Evolutionary conservation across 2,888 invertebrate genomes (phyloP), one percentile per base, ranked within the genome.

Genomic region (Catotricha subobsoleta): DNA sequence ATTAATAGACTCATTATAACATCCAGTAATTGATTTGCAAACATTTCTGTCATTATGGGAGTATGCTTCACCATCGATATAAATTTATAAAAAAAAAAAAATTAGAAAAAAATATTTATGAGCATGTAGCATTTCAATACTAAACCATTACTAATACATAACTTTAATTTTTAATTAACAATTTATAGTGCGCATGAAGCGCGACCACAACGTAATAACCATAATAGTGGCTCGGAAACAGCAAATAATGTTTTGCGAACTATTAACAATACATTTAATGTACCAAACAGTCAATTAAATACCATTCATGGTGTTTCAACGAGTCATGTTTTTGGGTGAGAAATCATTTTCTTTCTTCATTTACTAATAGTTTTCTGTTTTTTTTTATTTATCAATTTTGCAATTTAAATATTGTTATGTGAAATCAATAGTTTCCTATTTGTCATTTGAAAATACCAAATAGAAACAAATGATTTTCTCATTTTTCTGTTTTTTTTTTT

Each of bases 231-330:
- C 31, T 12, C 40, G 40, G 13, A 29, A 16, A 15, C 29, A 16
- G 18, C 41, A 45, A 60, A 34, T 21, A 34, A 62, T 53, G 60
- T 62, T 44, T 52, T 63, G 49, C 55, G 62, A 48, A 62, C 62
- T 44, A 61, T 62, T 53, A 61, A 61, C 50, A 62, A 62, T 49
- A 59, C 57, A 45, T 53, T 61, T 52, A 30, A 29, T n/a, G 56
- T 60, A 51, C 58, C 56, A 52, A 63, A 60, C 50, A 60, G 58
- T 54, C 60, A 60, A 50, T 52, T 61, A 49, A 62, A 60, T 52
- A 60, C 59, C 50, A 61, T 60, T 47, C 59, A 59, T 51, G 59
- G 60, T 37, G 30, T 30, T 18, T 7, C 34, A 18, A 43, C 44
- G 9, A 36, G 33, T 40, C 28, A 43, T 25, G 28, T 41, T 25